Evolutionary conservation across 37 sponge, comb jelly and placozoan species (phyloP).

Genomic region (Halichondria panicea): DNA sequence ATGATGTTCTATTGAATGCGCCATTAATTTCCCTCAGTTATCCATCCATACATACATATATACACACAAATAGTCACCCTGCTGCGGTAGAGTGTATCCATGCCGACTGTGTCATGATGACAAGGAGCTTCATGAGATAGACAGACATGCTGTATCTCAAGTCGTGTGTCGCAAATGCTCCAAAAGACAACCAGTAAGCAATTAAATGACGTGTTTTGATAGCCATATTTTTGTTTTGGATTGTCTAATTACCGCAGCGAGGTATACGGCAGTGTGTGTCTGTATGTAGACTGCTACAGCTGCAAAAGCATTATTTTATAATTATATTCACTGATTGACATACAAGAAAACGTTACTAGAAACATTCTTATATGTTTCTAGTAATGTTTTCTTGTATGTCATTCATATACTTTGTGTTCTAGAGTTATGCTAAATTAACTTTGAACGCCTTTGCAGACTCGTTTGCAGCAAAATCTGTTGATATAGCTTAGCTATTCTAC

Average conservation of each 20-base stretch:
- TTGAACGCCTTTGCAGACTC: too few relatives aligned
- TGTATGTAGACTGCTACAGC: too few relatives aligned
- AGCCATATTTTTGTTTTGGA: neutral
- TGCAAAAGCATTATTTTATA: neutral
- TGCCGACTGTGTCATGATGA: slow-evolving; percentile 82
- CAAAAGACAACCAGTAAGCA: slow-evolving; percentile 45
- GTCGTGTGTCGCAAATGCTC: slow-evolving; percentile 55
- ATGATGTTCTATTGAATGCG: neutral
- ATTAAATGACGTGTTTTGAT: neutral
- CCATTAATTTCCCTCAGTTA: neutral
- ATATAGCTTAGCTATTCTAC: too few relatives aligned
- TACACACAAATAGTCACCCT: slow-evolving; percentile 50
- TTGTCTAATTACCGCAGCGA: too few relatives aligned
- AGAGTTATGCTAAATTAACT: too few relatives aligned
- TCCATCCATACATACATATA: neutral
- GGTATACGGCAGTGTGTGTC: too few relatives aligned
- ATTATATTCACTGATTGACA: neutral
- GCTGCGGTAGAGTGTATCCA: slow-evolving; percentile 68
- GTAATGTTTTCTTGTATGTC: neutral
- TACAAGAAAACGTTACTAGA: neutral
- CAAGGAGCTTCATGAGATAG: slow-evolving; percentile 57
- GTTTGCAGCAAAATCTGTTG: too few relatives aligned
- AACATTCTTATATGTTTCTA: neutral
- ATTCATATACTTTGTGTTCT: too few relatives aligned
- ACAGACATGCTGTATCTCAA: slow-evolving; percentile 46